Percentiles rank a stretch among this genome's conserved stretches.
These are phyloP conservation scores for Drosophila malerkotliana DNA, from an alignment of 1,140 invertebrate genomes.

Conservation along the genomic window DNA sequence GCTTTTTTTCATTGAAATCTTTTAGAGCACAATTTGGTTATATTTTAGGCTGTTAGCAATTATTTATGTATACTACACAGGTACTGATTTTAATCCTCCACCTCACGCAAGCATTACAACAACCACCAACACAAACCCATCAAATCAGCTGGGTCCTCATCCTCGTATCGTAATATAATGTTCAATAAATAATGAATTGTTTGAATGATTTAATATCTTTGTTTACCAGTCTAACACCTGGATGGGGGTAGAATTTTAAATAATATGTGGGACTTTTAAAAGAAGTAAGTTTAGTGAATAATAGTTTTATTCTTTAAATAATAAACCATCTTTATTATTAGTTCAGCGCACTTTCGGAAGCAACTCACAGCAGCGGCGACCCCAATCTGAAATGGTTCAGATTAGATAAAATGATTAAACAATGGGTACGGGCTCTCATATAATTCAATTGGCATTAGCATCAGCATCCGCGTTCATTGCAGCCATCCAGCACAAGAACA, in stretches of 20 bases:
- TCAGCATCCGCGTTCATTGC: constrained; percentile 48
- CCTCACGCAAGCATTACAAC: constrained; percentile 41
- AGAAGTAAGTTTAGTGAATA: too few relatives aligned
- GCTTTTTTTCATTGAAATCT: constrained; percentile 6
- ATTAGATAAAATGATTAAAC: constrained; percentile 76
- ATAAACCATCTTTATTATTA: too few relatives aligned
- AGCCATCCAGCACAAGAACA: constrained; percentile 13
- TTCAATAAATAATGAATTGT: constrained; percentile 49
- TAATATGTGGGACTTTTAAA: too few relatives aligned
- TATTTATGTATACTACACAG: constrained; percentile 43
- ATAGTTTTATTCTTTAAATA: too few relatives aligned
- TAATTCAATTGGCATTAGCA: constrained; percentile 61
- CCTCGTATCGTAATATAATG: constrained; percentile 22
- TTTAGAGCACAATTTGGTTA: constrained; percentile 4
- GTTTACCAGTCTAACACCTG: background rate
- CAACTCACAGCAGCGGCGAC: constrained; percentile 25
- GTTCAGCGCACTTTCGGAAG: too few relatives aligned
- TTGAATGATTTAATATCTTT: constrained; percentile 27
- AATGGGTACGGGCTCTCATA: constrained; percentile 38
- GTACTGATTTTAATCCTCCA: constrained; percentile 24
- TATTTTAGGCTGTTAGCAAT: constrained; percentile 53
- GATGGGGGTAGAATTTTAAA: too few relatives aligned
- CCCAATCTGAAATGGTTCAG: constrained; percentile 38
- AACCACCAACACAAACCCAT: constrained; percentile 6
- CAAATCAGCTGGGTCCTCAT: constrained; percentile 7